These are phyloP conservation scores for Scelioninae gen. 1 DNA, from an alignment of 2,888 invertebrate species.

Conservation along the genomic window DNA sequence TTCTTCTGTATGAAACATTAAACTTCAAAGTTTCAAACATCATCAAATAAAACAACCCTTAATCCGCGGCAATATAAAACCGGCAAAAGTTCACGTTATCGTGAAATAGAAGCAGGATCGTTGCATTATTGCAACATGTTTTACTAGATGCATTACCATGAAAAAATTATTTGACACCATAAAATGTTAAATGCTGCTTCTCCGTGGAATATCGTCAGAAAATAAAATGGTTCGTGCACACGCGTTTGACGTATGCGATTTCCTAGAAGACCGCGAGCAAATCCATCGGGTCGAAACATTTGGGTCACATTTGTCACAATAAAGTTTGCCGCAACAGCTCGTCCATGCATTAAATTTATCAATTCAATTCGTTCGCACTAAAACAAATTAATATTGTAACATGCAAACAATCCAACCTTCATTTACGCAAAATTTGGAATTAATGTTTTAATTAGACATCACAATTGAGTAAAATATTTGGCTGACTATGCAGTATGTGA, in stretches of 20 bases:
- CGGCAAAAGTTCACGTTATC: conserved; percentile 35
- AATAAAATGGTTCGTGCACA: conserved; percentile 45
- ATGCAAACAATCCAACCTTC: too few species aligned
- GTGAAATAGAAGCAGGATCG: conserved; percentile 6
- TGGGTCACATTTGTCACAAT: conserved; percentile 33
- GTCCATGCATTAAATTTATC: conserved; percentile 11
- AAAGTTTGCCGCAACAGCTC: conserved; percentile 23
- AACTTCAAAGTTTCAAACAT: conserved; percentile 42
- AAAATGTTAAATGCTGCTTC: conserved; percentile 44
- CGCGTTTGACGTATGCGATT: conserved; percentile 10
- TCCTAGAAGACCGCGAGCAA: not conserved
- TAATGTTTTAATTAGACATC: too few species aligned
- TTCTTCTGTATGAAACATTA: not conserved
- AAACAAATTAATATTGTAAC: conserved; percentile 13
- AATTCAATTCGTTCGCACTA: conserved; percentile 13
- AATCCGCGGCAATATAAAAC: conserved; percentile 36
- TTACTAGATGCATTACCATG: conserved; percentile 48
- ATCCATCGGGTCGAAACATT: conserved; percentile 4
- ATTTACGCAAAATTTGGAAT: too few species aligned
- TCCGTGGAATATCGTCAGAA: conserved; percentile 39
- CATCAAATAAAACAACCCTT: conserved; percentile 44
- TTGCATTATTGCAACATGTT: conserved; percentile 37
- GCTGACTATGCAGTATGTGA: too few species aligned
- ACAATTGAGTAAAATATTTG: too few species aligned
- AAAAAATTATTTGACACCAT: conserved; percentile 25